Conservation (phyloP, 2,797 vertebrate species). For the Lithobates pipiens region DNA sequence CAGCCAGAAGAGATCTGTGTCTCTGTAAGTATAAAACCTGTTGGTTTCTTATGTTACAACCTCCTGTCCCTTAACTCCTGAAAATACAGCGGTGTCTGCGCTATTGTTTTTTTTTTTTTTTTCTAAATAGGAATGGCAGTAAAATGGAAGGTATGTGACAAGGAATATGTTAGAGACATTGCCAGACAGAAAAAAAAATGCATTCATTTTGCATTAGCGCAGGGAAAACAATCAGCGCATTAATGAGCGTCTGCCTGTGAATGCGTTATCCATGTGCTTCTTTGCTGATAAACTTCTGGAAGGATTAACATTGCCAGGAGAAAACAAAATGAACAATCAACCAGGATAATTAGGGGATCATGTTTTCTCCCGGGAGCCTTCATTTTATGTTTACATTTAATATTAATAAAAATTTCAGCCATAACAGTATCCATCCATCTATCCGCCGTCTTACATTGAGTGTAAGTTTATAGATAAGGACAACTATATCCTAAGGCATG, state of each 20-base stretch:
- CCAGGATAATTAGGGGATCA: conserved; percentile 41
- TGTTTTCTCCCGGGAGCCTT: conserved; percentile 1
- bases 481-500: not conserved
- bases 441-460: not conserved
- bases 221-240: conserved; percentile 32
- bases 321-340: conserved; percentile 37
- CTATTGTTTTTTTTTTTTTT: not conserved
- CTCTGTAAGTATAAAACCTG: conserved; percentile 19
- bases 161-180: conserved; percentile 20
- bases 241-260: conserved; percentile 52
- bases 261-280: conserved; percentile 44
- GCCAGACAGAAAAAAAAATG: conserved; percentile 18
- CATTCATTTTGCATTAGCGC: conserved; percentile 11
- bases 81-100: not conserved
- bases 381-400: conserved; percentile 16
- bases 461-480: not conserved
- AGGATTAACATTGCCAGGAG: conserved; percentile 40
- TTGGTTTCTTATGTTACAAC: conserved; percentile 30
- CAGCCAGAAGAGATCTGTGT: conserved; percentile 29
- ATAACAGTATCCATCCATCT: not conserved
- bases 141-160: not conserved
- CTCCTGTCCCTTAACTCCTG: not conserved
- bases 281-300: conserved; percentile 50
- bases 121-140: conserved; percentile 4
- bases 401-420: conserved; percentile 14